Base-by-base conservation (phyloP, 2,113 vertebrate genomes). In the Gorsachius goisagi region DNA sequence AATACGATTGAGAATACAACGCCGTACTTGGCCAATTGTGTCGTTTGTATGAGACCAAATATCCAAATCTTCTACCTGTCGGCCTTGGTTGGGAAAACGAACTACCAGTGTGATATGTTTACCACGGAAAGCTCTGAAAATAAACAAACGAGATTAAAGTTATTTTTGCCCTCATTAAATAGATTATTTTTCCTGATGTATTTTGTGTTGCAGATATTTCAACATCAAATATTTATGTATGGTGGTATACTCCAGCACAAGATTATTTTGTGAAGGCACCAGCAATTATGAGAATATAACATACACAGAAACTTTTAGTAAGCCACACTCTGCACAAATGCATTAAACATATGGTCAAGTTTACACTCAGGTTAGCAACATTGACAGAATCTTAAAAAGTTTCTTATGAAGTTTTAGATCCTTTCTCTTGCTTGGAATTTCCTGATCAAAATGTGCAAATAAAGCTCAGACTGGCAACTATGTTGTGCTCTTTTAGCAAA, bases 1-100 rank as follows among this genome's bases (percentile, higher is more conserved):
- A 97, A 99, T 99, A 62, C 99, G 98, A 90, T 99, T 99, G 28
- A 99, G 98, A 97, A 99, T 99, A 90, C 98, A 99, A 27, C 99
- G 99, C 19, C 99, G 98, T 69, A 99, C 99, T 33, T 99, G 99
- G 92, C 99, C 99, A n/a, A 99, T 99, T 33, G 99, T 99, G 97
- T 99, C 99, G 3, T 99, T 99, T 71, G 99, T 99, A 95, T 99
- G 99, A 74, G 99, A 99, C 99, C 99, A 99, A 93, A 99, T 99
- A 81, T 99, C 99, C 97, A 99, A 96, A 96, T 99, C 99, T 72
- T 99, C 99, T 58, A 99, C 99, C 96, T 99, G 99, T 28, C 99
- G 98, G 39, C 99, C 99, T 97, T 99, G 99, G 98, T 99, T 99
- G 76, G 99, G 99, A 97, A 99, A 99, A 74, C 99, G 99, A 95